Conservation (phyloP, 2,113 vertebrate species). For the Sorex araneus region DNA sequence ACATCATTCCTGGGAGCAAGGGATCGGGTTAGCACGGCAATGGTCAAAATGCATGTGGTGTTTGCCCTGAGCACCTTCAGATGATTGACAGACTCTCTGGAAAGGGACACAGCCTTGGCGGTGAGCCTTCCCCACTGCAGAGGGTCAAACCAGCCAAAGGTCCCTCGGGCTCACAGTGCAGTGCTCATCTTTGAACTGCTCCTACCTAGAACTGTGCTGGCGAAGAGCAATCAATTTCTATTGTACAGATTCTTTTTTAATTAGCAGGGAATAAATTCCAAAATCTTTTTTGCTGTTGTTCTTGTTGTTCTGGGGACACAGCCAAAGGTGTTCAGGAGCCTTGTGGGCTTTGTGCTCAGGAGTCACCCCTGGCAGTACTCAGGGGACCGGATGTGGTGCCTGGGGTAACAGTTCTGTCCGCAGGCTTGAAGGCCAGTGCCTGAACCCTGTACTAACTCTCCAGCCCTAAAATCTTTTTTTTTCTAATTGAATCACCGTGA, state of each 20-base stretch:
- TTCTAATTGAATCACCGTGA: no score
- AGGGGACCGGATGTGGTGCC: not conserved
- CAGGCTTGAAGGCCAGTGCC: not conserved
- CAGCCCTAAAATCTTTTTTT: no score
- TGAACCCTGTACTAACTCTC: not conserved
- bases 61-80: constrained; percentile 17
- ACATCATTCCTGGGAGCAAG: constrained; percentile 69
- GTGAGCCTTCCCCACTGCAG: constrained; percentile 34
- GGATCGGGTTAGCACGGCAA: constrained; percentile 71
- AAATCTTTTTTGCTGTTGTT: constrained; percentile 16
- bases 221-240: constrained; percentile 1
- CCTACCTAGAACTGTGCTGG: constrained; percentile 9
- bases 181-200: constrained; percentile 26
- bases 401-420: not conserved
- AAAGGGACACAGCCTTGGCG: constrained; percentile 59
- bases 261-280: constrained; percentile 18
- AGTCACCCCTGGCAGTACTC: no score
- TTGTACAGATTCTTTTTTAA: constrained; percentile 22
- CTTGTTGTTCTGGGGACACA: no score
- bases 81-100: constrained; percentile 21
- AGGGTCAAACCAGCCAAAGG: constrained; percentile 32
- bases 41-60: constrained; percentile 30
- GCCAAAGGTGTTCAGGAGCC: no score
- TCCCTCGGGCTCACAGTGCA: not conserved
- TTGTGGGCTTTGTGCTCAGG: no score